Base-by-base conservation (phyloP, 2,113 vertebrate species). In the Prunella fulvescens region DNA sequence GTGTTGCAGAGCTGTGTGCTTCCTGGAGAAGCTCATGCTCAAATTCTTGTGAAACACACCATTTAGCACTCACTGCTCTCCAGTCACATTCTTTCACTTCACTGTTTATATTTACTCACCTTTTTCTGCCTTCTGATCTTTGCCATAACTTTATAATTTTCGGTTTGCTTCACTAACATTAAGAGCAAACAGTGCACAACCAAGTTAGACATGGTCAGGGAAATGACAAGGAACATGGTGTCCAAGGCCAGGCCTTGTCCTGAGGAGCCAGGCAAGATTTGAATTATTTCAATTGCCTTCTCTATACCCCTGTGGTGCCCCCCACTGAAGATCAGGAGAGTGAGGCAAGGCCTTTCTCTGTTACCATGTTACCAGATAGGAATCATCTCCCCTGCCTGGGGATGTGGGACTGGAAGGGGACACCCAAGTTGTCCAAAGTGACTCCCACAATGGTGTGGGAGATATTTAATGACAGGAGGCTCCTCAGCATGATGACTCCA, bases 91-190 rank as follows among this genome's bases (percentile, higher is more conserved):
- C 62, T 81, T 88, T 92, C 74, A 62, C 81, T 86, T 77, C 78
- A 47, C 60, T 93, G 19, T 94, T 88, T 90, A 45, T 90, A 86
- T 88, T 94, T 95, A 77, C 48, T 88, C 71, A 93, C 71, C 24
- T 81, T 90, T 85, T 80, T 54, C 64, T 86, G 85, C 71, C 82
- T 81, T 66, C 69, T 86, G 79, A 88, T 90, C 76, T 90, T 91
- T 82, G 64, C 47, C 54, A 44, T 11, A 35, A 64, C 71, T 58
- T 88, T 80, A n/a, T 26, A 73, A 71, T 88, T 81, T 86, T 80
- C 91, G 73, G 50, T 86, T 95, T 4, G 1, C 31, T 93, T 95
- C 69, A 58, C 69, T 48, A 69, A 84, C n/a, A 10, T n/a, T 31
- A 81, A 67, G 61, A 22, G 65, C 80, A 82, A 85, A 71, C 47